phyloP scores from a whole-genome alignment of 2,797 vertebrate genomes.

The Lithobates sylvaticus region DNA sequence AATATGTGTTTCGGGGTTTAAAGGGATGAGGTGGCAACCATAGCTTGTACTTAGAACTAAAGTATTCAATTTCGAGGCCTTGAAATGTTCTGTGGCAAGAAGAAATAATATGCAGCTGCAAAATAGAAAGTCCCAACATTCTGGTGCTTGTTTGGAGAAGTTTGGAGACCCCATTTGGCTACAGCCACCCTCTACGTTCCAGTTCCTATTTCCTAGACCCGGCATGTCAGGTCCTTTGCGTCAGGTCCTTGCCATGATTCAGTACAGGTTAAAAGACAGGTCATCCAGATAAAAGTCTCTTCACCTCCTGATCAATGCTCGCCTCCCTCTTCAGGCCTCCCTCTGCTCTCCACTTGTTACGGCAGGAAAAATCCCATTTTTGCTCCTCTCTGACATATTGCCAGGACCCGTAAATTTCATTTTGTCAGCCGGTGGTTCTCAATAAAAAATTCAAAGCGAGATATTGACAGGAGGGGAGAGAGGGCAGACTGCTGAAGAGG shows the following conservation, averaged over 20 bases:
- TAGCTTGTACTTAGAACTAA: no score
- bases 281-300: conserved; percentile 23
- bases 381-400: conserved; percentile 44
- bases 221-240: neutral
- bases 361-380: conserved; percentile 40
- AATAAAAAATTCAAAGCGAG: conserved; percentile 46
- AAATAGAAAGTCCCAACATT: no score
- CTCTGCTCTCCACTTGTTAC: conserved; percentile 44
- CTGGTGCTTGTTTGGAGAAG: no score
- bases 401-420: conserved; percentile 48
- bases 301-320: conserved; percentile 24
- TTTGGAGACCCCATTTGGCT: no score
- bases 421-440: conserved; percentile 27
- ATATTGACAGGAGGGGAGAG: conserved; percentile 11
- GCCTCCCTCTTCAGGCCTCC: conserved; percentile 5
- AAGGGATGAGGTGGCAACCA: no score
- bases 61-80: no score
- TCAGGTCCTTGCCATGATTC: conserved; percentile 20
- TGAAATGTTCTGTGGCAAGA: no score
- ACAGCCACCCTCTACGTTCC: no score
- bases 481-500: neutral
- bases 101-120: no score
- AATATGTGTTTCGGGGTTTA: no score
- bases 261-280: neutral
- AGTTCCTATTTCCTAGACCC: no score